Base-by-base conservation (phyloP, 2,888 invertebrate species). In the Shargacucullia verbasci region DNA sequence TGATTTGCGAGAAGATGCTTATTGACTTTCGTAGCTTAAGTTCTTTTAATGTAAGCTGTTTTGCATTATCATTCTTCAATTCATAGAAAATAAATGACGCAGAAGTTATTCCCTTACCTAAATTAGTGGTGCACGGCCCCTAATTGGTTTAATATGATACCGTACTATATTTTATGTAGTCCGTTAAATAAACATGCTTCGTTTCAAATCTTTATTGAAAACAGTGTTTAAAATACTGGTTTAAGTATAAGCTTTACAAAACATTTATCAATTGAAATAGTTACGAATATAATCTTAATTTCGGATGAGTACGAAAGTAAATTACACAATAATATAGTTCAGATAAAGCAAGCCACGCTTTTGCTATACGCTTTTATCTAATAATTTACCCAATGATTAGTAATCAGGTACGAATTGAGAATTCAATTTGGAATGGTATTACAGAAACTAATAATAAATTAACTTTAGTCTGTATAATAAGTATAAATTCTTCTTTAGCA, bases 21-120 rank as follows among this genome's bases (percentile, higher is more conserved):
- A 53, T 56, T 63, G 57, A 56, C 63, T 62, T 73, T 62, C 47
- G 11, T 70, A 73, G 63, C 47, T 55, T 61, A 73, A 50, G 49
- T 54, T 68, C 0, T 44, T 40, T 53, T 61, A 38, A 43, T 44
- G 25, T 68, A 48, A 55, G 38, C 39, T 69, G 50, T 52, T 44
- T 68, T 61, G 44, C 54, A 35, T 49, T 64, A 44, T n/a, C 13
- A 44, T 37, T 38, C 20, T n/a, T n/a, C n/a, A 25, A 40, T 37
- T 45, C 33, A 20, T n/a, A 11, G 27, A 29, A 29, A 65, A 35
- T 56, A 7, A 29, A 12, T 38, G 15, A 10, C 12, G 37, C n/a
- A 14, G 27, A 13, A 8, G 20, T 8, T 35, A n/a, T 63, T 53
- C n/a, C 63, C 12, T n/a, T 53, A 45, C 10, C 13, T 15, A 14